Conservation (phyloP, 2,113 vertebrate genomes). For the Mellivora capensis region DNA sequence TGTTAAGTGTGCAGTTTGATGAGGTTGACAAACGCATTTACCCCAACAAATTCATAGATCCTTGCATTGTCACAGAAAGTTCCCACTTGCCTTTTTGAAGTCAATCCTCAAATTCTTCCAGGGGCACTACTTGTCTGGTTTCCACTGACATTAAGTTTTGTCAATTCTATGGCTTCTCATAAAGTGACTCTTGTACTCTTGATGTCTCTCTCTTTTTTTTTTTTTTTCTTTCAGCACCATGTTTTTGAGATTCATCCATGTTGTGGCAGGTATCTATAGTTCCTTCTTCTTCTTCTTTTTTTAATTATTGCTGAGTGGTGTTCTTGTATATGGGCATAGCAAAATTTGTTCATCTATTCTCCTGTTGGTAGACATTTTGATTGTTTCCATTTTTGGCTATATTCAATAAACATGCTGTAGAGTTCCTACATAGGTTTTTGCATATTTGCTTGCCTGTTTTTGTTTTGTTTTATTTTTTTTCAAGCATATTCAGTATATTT, state of each 20-base stretch:
- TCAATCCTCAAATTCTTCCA: not conserved
- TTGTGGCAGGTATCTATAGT: not conserved
- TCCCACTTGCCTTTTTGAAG: not conserved
- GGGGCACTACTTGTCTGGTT: not conserved
- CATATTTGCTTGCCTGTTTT: not conserved
- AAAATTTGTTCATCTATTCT: not conserved
- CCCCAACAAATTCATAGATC: not conserved
- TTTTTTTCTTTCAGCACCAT: not conserved
- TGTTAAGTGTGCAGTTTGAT: not conserved
- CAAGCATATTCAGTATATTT: not conserved
- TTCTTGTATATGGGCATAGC: not conserved
- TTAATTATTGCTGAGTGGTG: not conserved
- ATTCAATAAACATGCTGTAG: not conserved
- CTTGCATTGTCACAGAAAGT: not conserved
- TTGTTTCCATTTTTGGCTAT: not conserved
- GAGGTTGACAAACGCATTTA: not conserved
- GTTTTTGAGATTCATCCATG: not conserved
- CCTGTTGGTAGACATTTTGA: not conserved
- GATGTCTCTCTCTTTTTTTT: not conserved
- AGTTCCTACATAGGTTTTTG: not conserved
- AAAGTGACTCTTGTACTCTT: not conserved
- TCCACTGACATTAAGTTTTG: not conserved
- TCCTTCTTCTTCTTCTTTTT: not conserved
- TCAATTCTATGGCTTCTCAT: not conserved
- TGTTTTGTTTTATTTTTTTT: not conserved